Evolutionary conservation across 1,140 invertebrate species (phyloP).

Genomic region (Drosophila grimshawi): DNA sequence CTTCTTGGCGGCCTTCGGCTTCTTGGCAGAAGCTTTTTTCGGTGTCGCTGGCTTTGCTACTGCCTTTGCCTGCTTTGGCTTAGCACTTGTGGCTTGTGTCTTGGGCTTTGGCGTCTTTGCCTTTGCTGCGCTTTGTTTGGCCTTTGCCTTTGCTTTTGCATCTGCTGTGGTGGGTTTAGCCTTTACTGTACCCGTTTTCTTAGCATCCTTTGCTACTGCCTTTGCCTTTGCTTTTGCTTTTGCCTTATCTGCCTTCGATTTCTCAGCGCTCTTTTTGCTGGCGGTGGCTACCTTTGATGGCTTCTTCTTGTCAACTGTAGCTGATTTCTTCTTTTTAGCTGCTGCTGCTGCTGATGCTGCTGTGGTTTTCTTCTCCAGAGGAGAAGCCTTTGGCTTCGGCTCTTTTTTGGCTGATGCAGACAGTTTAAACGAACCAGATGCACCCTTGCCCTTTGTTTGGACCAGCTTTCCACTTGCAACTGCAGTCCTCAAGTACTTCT

Average conservation of each 20-base stretch:
- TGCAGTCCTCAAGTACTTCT: slow-evolving; percentile 87
- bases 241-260: slow-evolving; percentile 48
- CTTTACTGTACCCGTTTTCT: slow-evolving; percentile 36
- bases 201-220: slow-evolving; percentile 16
- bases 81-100: no score
- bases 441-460: slow-evolving; percentile 88
- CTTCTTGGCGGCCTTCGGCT: no score
- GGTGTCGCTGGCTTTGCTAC: no score
- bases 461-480: slow-evolving; percentile 86
- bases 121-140: no score
- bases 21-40: no score
- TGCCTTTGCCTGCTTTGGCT: no score
- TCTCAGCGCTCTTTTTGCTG: slow-evolving; percentile 49
- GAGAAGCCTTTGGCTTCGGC: slow-evolving; percentile 48
- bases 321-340: slow-evolving; percentile 51
- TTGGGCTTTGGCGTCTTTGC: no score
- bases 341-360: slow-evolving; percentile 2
- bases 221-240: slow-evolving; percentile 14
- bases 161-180: slow-evolving; percentile 19
- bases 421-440: slow-evolving; percentile 87
- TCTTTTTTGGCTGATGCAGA: slow-evolving; percentile 58
- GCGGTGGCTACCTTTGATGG: slow-evolving; percentile 39
- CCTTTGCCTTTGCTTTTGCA: no score
- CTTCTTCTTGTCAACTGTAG: slow-evolving; percentile 53
- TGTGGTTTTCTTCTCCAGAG: slow-evolving; percentile 40